A percentile compares a stretch with the other conserved stretches of the same genome.
phyloP scores from a whole-genome alignment of 2,113 vertebrate genomes.

The Toxostoma redivivum region DNA sequence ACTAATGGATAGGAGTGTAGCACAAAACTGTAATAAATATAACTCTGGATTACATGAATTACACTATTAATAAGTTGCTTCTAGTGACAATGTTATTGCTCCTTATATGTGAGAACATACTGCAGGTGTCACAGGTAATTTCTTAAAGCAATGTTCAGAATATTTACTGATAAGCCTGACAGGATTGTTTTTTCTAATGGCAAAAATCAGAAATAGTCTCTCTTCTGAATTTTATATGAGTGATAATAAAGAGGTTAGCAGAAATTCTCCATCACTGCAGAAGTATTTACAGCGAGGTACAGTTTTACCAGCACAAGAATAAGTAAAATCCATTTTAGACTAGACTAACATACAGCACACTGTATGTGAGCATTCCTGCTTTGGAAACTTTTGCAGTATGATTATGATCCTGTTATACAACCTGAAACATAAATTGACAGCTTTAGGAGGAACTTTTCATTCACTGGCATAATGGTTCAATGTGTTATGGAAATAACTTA shows the following conservation, averaged over 20 bases:
- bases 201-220: slow-evolving; percentile 27
- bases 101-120: slow-evolving; percentile 16
- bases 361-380: background rate
- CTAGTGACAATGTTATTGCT: background rate
- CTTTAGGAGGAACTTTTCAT: slow-evolving; percentile 33
- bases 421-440: slow-evolving; percentile 26
- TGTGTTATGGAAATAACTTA: slow-evolving; percentile 6
- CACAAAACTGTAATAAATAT: background rate
- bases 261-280: background rate
- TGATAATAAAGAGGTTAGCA: background rate
- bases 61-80: background rate
- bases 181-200: slow-evolving; percentile 28
- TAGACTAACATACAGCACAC: background rate
- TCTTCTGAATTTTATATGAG: background rate
- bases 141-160: background rate
- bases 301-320: background rate
- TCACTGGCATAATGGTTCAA: slow-evolving; percentile 13
- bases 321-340: background rate
- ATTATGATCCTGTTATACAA: slow-evolving; percentile 5
- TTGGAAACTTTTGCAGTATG: slow-evolving; percentile 2
- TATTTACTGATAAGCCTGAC: background rate
- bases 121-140: slow-evolving; percentile 4
- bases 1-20: background rate
- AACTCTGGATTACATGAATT: background rate
- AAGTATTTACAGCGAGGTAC: background rate